Conservation (phyloP, 1,140 invertebrate species). For the Drosophila nannoptera region DNA sequence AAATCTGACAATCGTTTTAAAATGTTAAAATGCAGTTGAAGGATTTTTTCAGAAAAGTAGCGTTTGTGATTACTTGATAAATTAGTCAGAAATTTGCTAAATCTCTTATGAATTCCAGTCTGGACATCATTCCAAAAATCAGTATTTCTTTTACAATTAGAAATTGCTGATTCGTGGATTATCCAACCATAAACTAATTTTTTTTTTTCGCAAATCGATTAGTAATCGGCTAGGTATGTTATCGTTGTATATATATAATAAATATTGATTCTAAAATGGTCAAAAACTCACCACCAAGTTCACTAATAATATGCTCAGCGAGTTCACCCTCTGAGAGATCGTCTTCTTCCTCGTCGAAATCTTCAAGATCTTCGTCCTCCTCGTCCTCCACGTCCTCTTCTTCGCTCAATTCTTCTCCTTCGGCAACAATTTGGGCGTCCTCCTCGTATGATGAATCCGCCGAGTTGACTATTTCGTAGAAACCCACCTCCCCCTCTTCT, state of each 20-base stretch:
- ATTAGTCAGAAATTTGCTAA: not conserved
- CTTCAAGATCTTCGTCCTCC: conserved; percentile 64
- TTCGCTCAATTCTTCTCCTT: conserved; percentile 70
- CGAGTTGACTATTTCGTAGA: conserved; percentile 68
- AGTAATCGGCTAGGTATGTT: not conserved
- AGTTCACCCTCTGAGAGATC: conserved; percentile 71
- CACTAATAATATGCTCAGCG: conserved; percentile 68
- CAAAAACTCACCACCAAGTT: conserved; percentile 68
- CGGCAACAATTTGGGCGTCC: conserved; percentile 69
- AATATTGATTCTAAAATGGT: not conserved
- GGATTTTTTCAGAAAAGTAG: not conserved
- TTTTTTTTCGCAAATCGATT: conserved; percentile 5
- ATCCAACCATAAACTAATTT: conserved; percentile 1
- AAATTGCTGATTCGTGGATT: not conserved
- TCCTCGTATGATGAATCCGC: conserved; percentile 70
- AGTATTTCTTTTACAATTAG: not conserved
- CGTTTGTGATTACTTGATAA: too few species aligned
- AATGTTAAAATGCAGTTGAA: not conserved
- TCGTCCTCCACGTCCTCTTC: conserved; percentile 71
- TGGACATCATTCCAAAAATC: not conserved
- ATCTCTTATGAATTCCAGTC: conserved; percentile 11
- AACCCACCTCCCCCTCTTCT: conserved; percentile 60
- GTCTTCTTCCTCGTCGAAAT: conserved; percentile 66
- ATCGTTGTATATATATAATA: not conserved
- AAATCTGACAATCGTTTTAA: not conserved